Evolutionary conservation across 1,140 invertebrate species (phyloP), one percentile per base, ranked within the genome.

Genomic region (Drosophila carrolli): DNA sequence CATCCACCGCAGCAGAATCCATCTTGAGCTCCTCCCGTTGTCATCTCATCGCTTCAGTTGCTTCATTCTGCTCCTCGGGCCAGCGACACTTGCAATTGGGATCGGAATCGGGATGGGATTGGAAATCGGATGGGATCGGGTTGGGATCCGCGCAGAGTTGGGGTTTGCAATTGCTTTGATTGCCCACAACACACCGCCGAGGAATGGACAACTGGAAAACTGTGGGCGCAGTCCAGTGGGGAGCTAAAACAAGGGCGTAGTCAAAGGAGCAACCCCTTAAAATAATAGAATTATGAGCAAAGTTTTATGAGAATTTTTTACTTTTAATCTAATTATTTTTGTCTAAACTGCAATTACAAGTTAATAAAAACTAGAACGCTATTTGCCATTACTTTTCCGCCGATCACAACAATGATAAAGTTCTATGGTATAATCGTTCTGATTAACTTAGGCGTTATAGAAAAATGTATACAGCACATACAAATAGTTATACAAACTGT

Each of bases 141-240:
- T 37, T 44, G 73, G 76, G 65, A 47, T 19, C 19, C 10, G 44
- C 43, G 43, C 16, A 11, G 16, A 51, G 48, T 35, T 51, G 48
- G 48, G 68, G 60, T 48, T 66, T 81, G 78, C 82, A 85, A 85
- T 86, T 86, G 79, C 83, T 89, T 88, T 88, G 83, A 88, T 86
- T 86, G 83, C 67, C 83, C 79, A 83, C 71, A 73, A 79, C 78
- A 78, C 71, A 67, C 78, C 83, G 82, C 60, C 57, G 65, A 70
- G 60, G 65, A 50, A 63, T 77, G 74, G 60, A 53, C 37, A 53
- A 41, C 55, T 47, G 68, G 40, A 68, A 73, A 73, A 62, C 82
- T 47, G 75, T 86, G 82, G 82, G 83, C 82, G 83, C 76, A 70
- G 56, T 68, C 62, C 40, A 46, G 37, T 27, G 43, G 51, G 60